A percentile compares a stretch with the other conserved stretches of the same genome.
Evolutionary conservation across 2,113 vertebrate species (phyloP).

Genomic region (Galeopterus variegatus): DNA sequence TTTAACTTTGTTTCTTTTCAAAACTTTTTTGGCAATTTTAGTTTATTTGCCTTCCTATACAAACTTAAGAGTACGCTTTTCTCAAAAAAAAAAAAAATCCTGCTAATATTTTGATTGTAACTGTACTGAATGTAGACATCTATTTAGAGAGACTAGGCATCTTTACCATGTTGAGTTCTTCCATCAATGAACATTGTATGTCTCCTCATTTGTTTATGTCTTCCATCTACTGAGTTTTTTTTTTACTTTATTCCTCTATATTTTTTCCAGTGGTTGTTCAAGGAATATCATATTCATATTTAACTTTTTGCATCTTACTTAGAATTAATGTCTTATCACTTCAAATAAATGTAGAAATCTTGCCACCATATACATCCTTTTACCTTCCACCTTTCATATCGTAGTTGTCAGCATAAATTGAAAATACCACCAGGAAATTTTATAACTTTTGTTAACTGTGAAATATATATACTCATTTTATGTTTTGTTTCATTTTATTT

Average conservation of each 20-base stretch:
- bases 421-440: not conserved
- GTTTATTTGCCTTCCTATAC: conserved; percentile 1
- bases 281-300: not conserved
- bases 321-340: conserved; percentile 35
- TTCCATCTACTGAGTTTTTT: not conserved
- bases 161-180: not conserved
- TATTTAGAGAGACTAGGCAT: not conserved
- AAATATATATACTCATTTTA: too few relatives aligned
- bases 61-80: not conserved
- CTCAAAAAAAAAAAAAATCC: not conserved
- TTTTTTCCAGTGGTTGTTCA: not conserved
- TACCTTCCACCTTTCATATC: not conserved
- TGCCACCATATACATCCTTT: not conserved
- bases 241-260: not conserved
- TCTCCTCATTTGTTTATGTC: not conserved
- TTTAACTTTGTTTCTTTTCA: not conserved
- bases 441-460: not conserved
- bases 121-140: not conserved
- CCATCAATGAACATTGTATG: not conserved
- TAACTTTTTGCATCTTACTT: conserved; percentile 7
- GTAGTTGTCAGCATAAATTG: not conserved
- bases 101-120: conserved; percentile 31
- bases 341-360: not conserved
- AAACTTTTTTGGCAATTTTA: not conserved
- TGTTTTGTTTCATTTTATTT: not conserved